A percentile compares a stretch with the other conserved stretches of the same genome.
These are phyloP conservation scores for Phataginus tricuspis DNA, from an alignment of 2,797 vertebrate genomes.

Conservation along the genomic window DNA sequence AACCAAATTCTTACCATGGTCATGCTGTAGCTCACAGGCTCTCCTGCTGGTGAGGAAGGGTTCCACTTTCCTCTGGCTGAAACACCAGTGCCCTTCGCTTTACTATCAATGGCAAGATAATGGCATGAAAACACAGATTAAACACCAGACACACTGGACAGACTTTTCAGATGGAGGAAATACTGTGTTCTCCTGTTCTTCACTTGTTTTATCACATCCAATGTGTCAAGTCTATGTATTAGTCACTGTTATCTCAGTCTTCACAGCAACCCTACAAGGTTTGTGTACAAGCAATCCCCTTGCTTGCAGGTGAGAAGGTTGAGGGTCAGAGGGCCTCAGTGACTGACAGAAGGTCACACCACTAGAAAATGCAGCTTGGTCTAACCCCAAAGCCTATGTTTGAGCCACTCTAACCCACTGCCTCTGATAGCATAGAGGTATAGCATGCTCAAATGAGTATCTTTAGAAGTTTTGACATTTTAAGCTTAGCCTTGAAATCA, in stretches of 20 bases:
- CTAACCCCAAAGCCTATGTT: background rate
- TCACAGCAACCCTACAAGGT: background rate
- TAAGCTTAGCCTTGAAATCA: slow-evolving; percentile 5
- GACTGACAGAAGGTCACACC: background rate
- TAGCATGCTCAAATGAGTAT: background rate
- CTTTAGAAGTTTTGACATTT: slow-evolving; percentile 24
- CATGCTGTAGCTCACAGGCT: background rate
- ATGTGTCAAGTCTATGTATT: background rate
- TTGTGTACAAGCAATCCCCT: background rate
- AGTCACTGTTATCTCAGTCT: background rate
- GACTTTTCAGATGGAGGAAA: background rate
- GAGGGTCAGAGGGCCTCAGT: background rate
- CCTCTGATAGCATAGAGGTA: background rate
- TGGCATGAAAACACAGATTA: background rate
- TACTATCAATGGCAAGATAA: background rate
- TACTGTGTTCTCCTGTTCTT: background rate
- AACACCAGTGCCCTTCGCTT: background rate
- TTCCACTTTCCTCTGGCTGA: background rate
- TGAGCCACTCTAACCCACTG: background rate
- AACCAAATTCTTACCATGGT: background rate
- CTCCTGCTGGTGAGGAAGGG: background rate
- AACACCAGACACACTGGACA: background rate
- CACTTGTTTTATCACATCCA: background rate
- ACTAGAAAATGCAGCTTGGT: background rate
- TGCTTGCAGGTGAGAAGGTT: background rate